Conservation (phyloP, 2,888 invertebrate genomes). For the Yponomeuta evonymella region DNA sequence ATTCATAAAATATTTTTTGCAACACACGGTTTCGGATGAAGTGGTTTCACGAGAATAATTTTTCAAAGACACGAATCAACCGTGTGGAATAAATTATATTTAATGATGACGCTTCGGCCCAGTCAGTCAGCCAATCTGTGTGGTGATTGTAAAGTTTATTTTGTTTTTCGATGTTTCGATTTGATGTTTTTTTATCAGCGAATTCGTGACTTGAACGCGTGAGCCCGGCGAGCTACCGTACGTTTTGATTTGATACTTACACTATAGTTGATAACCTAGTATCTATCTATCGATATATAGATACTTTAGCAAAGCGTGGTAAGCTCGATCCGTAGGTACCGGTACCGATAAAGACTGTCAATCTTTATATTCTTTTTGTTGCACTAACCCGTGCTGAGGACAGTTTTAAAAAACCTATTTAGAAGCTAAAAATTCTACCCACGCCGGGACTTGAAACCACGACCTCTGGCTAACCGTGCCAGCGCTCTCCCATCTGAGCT, state of each 20-base stretch:
- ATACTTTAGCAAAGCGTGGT: no score
- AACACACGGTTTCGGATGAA: conserved; percentile 27
- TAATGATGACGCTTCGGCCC: conserved; percentile 44
- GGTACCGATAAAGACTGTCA: no score
- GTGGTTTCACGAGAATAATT: conserved; percentile 22
- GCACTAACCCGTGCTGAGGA: no score
- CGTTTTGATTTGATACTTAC: conserved; percentile 29
- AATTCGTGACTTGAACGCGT: conserved; percentile 60
- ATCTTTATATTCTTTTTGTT: no score
- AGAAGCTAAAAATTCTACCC: no score
- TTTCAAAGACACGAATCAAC: conserved; percentile 43
- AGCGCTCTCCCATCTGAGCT: no score
- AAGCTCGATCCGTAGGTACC: no score
- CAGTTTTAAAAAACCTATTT: no score
- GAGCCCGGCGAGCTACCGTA: conserved; percentile 52
- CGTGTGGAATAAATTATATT: conserved; percentile 62
- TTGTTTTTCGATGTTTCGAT: conserved; percentile 37
- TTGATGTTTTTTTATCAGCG: conserved; percentile 67
- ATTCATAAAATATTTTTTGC: conserved; percentile 32
- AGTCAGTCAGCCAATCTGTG: no score
- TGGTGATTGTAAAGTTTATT: conserved; percentile 44
- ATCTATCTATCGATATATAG: background rate
- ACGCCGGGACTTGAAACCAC: no score
- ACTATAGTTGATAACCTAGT: background rate
- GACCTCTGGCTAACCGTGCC: no score